Percentiles rank a stretch among this genome's conserved stretches.
Evolutionary conservation across 2,888 invertebrate species (phyloP).

Genomic region (Callyntrura sp.): DNA sequence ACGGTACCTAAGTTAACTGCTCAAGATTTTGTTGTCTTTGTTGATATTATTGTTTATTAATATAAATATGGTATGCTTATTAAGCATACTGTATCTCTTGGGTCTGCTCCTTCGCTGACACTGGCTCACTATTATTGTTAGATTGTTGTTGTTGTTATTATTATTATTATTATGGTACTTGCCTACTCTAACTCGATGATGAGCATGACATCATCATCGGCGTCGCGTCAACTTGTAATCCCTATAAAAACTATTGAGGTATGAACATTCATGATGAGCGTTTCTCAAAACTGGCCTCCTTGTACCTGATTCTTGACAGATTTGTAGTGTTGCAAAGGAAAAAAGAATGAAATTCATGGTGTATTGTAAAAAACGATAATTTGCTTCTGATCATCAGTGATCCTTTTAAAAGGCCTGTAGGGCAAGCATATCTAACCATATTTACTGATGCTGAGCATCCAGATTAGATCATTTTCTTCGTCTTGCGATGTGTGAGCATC

Average conservation of each 20-base stretch:
- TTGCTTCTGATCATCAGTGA: constrained; percentile 63
- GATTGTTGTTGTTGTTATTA: neutral
- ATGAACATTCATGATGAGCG: neutral
- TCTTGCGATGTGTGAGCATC: constrained; percentile 45
- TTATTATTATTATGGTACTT: constrained; percentile 3
- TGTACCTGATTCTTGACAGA: constrained; percentile 56
- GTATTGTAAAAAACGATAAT: constrained; percentile 51
- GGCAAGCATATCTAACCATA: constrained; percentile 60
- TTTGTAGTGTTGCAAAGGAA: constrained; percentile 35
- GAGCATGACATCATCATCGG: constrained; percentile 52
- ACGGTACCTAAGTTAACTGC: constrained; percentile 38
- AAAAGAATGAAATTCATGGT: constrained; percentile 48
- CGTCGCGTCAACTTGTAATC: constrained; percentile 6
- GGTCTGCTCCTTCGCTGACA: constrained; percentile 27
- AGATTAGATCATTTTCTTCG: constrained; percentile 61
- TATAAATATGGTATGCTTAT: constrained; percentile 17
- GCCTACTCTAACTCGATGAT: neutral
- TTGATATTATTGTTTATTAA: constrained; percentile 48
- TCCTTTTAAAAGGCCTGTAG: constrained; percentile 58
- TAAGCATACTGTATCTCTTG: constrained; percentile 25
- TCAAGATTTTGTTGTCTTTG: constrained; percentile 41
- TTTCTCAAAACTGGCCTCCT: constrained; percentile 33
- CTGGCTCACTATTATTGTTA: constrained; percentile 3
- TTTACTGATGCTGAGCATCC: constrained; percentile 29
- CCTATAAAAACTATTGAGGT: neutral